These are phyloP conservation scores for Plumapathes pennacea DNA, from an alignment of 92 coral and sea anemone genomes.

Conservation along the genomic window DNA sequence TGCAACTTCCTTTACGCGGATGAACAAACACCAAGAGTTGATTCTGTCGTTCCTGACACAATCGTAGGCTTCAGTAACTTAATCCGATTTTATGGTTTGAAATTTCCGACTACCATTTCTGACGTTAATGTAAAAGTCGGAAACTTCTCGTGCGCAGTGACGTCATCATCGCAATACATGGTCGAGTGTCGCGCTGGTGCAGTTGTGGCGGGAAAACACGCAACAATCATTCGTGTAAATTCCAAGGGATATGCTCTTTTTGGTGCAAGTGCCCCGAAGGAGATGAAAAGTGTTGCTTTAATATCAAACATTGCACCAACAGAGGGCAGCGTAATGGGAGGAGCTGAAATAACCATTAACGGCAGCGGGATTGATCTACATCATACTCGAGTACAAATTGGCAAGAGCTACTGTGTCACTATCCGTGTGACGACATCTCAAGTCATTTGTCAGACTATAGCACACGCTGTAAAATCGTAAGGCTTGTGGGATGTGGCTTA, in stretches of 20 bases:
- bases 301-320: conserved; percentile 64
- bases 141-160: conserved; percentile 49
- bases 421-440: conserved; percentile 50
- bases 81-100: conserved; percentile 61
- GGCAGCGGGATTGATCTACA: conserved; percentile 83
- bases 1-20: conserved; percentile 52
- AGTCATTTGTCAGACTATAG: conserved; percentile 58
- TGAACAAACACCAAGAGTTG: conserved; percentile 58
- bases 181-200: conserved; percentile 59
- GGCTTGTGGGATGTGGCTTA: too few species aligned
- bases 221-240: conserved; percentile 18
- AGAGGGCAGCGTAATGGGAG: conserved; percentile 82
- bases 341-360: conserved; percentile 57
- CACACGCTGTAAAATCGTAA: too few species aligned
- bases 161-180: conserved; percentile 39
- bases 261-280: conserved; percentile 38
- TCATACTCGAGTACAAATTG: conserved; percentile 62
- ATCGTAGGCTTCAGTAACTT: conserved; percentile 39
- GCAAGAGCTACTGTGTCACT: conserved; percentile 38
- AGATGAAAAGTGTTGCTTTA: conserved; percentile 41
- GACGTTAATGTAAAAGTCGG: conserved; percentile 69
- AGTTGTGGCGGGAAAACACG: conserved; percentile 58
- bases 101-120: conserved; percentile 37
- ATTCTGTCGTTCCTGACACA: conserved; percentile 59
- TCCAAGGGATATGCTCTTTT: conserved; percentile 52